A percentile compares a stretch with the other conserved stretches of the same genome.
Conservation (phyloP, 2,113 vertebrate genomes). For the Ploceus nigricollis region DNA sequence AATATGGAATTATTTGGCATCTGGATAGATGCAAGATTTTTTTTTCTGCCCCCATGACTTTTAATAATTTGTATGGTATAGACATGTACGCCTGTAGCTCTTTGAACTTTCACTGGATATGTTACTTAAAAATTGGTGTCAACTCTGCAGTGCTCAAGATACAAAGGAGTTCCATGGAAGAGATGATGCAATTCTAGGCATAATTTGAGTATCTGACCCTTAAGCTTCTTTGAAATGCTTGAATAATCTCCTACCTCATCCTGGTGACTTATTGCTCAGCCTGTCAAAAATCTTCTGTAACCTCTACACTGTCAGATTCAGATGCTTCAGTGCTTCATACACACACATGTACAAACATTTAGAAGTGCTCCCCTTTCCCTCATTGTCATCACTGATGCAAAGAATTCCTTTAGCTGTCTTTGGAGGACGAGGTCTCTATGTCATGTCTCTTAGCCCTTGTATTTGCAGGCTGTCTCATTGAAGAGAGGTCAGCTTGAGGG, state of each 20-base stretch:
- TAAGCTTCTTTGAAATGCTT: not conserved
- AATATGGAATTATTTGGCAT: not conserved
- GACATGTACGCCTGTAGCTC: not conserved
- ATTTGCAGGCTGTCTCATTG: not conserved
- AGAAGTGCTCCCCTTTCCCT: not conserved
- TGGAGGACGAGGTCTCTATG: not conserved
- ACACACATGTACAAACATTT: accelerated
- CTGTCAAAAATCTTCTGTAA: not conserved
- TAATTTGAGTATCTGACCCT: not conserved
- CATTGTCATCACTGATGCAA: not conserved
- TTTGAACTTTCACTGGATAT: not conserved
- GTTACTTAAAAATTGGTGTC: not conserved
- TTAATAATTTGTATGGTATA: not conserved
- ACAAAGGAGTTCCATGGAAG: not conserved
- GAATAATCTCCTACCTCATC: not conserved
- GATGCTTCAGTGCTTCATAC: not conserved
- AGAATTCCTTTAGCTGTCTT: not conserved
- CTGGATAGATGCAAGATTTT: not conserved
- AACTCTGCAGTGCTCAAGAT: not conserved
- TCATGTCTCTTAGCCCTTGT: accelerated
- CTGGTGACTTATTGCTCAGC: not conserved
- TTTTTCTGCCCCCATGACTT: accelerated
- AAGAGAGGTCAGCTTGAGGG: not conserved
- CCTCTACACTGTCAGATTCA: not conserved
- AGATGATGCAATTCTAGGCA: not conserved